A percentile compares a stretch with the other conserved stretches of the same genome.
phyloP scores from a whole-genome alignment of 2,888 invertebrate species.

The Lottia gigantea region DNA sequence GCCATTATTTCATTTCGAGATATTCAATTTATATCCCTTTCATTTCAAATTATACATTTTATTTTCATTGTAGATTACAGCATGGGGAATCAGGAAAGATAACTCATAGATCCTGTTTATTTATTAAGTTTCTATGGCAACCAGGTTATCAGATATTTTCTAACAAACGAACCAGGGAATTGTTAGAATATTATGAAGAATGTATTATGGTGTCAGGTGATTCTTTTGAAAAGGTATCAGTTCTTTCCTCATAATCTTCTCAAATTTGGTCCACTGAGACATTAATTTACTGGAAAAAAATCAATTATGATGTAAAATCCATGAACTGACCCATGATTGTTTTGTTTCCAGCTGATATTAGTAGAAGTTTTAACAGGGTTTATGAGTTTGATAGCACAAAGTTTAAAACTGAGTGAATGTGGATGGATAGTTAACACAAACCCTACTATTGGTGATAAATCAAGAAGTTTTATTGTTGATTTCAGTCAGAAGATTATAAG shows the following conservation, averaged over 20 bases:
- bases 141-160: conserved; percentile 36
- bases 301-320: no score
- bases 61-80: conserved; percentile 16
- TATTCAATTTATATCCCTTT: neutral
- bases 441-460: conserved; percentile 20
- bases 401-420: conserved; percentile 33
- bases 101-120: conserved; percentile 30
- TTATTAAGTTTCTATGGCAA: conserved; percentile 47
- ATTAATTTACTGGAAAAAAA: no score
- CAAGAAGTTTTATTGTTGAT: conserved; percentile 33
- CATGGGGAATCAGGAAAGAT: conserved; percentile 13
- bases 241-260: neutral
- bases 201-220: conserved; percentile 13
- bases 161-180: conserved; percentile 36
- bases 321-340: no score
- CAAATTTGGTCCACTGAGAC: no score
- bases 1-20: no score
- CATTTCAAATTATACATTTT: neutral
- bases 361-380: conserved; percentile 35
- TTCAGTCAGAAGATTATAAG: conserved; percentile 37
- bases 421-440: conserved; percentile 15
- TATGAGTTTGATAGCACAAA: conserved; percentile 41
- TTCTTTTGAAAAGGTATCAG: conserved; percentile 16
- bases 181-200: conserved; percentile 35
- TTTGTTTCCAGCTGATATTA: conserved; percentile 31